Evolutionary conservation across 2,797 vertebrate genomes (phyloP), one percentile per base, ranked within the genome.

Genomic region (Neostethus bicornis): DNA sequence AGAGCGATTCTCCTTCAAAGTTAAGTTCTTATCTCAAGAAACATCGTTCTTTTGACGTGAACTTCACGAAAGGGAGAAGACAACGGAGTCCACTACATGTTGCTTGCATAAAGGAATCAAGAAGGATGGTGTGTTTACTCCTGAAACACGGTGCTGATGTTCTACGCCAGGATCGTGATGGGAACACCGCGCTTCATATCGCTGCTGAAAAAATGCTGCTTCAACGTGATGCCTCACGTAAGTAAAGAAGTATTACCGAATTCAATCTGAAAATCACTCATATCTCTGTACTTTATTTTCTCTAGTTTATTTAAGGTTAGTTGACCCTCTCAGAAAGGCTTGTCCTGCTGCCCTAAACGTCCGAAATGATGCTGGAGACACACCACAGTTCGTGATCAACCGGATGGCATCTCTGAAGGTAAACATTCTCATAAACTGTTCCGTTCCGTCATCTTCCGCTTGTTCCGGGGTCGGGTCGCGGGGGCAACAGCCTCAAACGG

Each of bases 251-350:
- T n/a, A 29, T 21, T 26, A 10, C 9, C 26, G 6, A 11, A 28
- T 20, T 17, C 10, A 23, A 6, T 3, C 24, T 20, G 4, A 12
- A 26, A 1, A 24, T 9, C 3, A 3, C 3, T n/a, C 16, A 5
- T 13, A 6, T 17, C 12, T n/a, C 25, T 23, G 26, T 14, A 3
- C 2, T 20, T 16, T 42, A 0, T 46, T 4, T n/a, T 2, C 24
- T 24, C 6, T 66, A 96, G 95, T 77, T 2, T 94, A 92, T 51
- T 83, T 88, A 4, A 93, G 94, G 66, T 80, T 97, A 67, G 93
- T 95, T 21, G 84, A 94, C 20, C 95, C 94, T 0, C 83, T 96
- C 11, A 75, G 60, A 41, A 88, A 81, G n/a, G 79, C 66, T 47
- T 94, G 93, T 39, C 93, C 94, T 0, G 85, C 87, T 7, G 92